Base-by-base conservation (phyloP, 2,888 invertebrate genomes). In the Pollenia angustigena region DNA sequence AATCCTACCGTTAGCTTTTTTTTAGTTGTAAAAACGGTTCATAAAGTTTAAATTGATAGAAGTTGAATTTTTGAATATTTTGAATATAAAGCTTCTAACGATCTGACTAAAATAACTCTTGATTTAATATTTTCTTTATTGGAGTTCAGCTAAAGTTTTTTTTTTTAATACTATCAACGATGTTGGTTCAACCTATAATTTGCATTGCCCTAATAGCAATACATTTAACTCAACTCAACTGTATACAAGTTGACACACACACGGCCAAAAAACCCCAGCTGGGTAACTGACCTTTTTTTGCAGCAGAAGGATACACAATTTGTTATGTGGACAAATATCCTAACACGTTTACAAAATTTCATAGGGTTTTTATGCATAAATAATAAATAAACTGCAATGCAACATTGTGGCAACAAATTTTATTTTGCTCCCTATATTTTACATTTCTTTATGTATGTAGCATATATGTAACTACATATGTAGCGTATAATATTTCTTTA, bases 361-460 rank as follows among this genome's bases (percentile, higher is more conserved):
- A 68, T 23, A 58, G 0, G 32, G 18, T 60, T 50, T 69, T 50
- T 3, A 46, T 79, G 64, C 69, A 85, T 85, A 75, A 82, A 85
- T 85, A 85, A 85, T 79, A 85, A 85, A 85, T 85, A 82, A 81
- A 82, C 85, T 85, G 85, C 85, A 85, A 69, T 82, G 85, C 74
- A 81, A 85, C 72, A 85, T 81, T 81, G 74, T 79, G 81, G 74
- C 78, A 50, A 75, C 54, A 83, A 54, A 46, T 69, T 56, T 9
- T 14, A 48, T 48, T 40, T 11, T 56, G 18, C 40, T 46, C n/a
- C 6, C 58, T 44, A 64, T 18, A 9, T 23, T 18, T 68, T 40
- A 40, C 32, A 32, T 32, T 32, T 32, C 32, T 32, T 32, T 32
- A 32, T 0, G 40, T 0, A 18, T 40, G 44, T 62, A n/a, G n/a